Conservation (phyloP, 2,113 vertebrate species). For the Gymnobelideus leadbeateri region DNA sequence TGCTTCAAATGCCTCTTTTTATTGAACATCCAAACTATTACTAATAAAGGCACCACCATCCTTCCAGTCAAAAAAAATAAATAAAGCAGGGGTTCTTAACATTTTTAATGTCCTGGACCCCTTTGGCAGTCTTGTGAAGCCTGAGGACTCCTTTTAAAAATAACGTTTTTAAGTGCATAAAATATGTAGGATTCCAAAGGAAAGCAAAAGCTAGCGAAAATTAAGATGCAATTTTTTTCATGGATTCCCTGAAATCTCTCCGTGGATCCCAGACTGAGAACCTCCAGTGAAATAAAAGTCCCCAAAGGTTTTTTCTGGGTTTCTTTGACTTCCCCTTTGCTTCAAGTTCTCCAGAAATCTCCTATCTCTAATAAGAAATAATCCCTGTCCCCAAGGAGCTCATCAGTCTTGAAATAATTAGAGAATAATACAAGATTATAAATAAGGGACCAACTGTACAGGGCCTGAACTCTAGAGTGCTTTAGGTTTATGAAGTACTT, state of each 20-base stretch:
- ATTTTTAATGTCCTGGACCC: not conserved
- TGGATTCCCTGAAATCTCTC: not conserved
- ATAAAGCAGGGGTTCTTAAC: not conserved
- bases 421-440: constrained; percentile 6
- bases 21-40: too few species aligned
- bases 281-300: not conserved
- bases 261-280: not conserved
- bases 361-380: constrained; percentile 6
- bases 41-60: too few species aligned
- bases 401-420: not conserved
- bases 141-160: not conserved
- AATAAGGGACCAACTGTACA: not conserved
- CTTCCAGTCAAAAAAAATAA: too few species aligned
- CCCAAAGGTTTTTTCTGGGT: not conserved
- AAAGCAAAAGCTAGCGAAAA: too few species aligned
- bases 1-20: too few species aligned
- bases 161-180: not conserved
- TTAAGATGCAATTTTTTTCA: not conserved
- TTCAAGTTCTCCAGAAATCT: constrained; percentile 46
- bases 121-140: too few species aligned
- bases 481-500: not conserved
- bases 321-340: not conserved
- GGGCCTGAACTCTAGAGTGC: not conserved
- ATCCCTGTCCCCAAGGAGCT: not conserved
- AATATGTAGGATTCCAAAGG: too few species aligned